Evolutionary conservation across 2,888 invertebrate genomes (phyloP), one percentile per base, ranked within the genome.

Genomic region (Tenthredo distinguenda): DNA sequence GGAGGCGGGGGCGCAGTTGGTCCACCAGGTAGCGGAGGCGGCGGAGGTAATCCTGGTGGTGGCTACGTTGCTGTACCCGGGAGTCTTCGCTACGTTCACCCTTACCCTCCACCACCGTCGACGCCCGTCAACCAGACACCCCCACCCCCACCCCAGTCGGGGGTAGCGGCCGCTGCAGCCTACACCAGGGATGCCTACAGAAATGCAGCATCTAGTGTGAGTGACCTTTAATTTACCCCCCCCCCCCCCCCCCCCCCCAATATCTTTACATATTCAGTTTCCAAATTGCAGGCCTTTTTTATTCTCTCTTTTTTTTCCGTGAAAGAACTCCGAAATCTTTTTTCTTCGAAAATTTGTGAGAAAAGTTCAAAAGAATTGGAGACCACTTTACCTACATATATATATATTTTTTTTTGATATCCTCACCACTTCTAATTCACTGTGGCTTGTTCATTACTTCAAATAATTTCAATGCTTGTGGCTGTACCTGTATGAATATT

Each of bases 51-150:
- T n/a, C 72, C 84, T 31, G 82, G 58, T 26, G 74, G 47, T 87
- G 86, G 94, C 94, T 87, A 94, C 95, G 87, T 94, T 93, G 74
- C 95, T 92, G 87, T 95, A 94, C 90, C 94, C 93, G 87, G 91
- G 77, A 91, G 91, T 83, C 90, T 93, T 55, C 91, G 93, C 84
- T 93, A 93, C 90, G 93, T 93, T 21, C 93, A 93, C 89, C 90
- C 93, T 86, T 93, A 93, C 87, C 90, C 92, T 84, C 91, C 91
- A 93, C 94, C 89, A 85, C 91, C 92, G 83, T 91, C 86, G 94
- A 94, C 94, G 82, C 90, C 91, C 87, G 90, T 93, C 88, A 91
- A 92, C 89, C 91, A 91, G 89, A 91, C 92, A 65, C 94, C 94
- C 82, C 95, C 94, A 88, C 94, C 94, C 89, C 94, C 94, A 62